These are phyloP conservation scores for Cyclina sinensis DNA, from an alignment of 1,140 invertebrate genomes.

Conservation along the genomic window DNA sequence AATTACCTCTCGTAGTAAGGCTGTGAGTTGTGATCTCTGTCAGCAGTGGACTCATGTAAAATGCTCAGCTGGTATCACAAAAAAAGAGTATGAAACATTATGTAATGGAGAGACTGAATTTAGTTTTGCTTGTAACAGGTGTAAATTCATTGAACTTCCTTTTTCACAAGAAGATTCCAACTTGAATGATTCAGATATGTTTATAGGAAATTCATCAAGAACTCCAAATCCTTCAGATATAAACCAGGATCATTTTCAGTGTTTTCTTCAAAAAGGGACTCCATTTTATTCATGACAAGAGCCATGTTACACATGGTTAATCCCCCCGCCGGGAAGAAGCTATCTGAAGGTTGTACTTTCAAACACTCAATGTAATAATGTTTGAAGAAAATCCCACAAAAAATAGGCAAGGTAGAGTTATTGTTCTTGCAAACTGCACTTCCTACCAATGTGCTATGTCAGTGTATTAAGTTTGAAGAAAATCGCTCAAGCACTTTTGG, in stretches of 20 bases:
- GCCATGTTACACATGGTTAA: no score
- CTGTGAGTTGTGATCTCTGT: neutral
- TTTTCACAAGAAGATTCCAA: neutral
- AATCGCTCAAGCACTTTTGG: no score
- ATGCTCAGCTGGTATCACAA: neutral
- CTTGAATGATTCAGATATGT: neutral
- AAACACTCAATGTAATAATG: no score
- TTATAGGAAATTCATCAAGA: no score
- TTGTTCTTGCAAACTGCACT: no score
- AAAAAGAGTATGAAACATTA: neutral
- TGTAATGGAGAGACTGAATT: neutral
- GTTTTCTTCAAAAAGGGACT: constrained; percentile 3
- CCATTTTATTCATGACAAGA: constrained; percentile 28
- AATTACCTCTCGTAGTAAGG: neutral
- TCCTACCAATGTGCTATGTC: no score
- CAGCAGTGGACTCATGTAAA: no score
- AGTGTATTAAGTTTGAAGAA: no score
- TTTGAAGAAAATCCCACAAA: no score
- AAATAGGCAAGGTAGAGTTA: no score
- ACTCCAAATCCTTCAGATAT: neutral
- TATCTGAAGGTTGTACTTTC: no score
- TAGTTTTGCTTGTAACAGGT: neutral
- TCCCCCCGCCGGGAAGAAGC: no score
- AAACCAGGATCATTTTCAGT: constrained; percentile 17
- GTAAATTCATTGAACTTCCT: neutral